Conservation (phyloP, 2,888 invertebrate genomes). For the Plagiodera versicolora region DNA sequence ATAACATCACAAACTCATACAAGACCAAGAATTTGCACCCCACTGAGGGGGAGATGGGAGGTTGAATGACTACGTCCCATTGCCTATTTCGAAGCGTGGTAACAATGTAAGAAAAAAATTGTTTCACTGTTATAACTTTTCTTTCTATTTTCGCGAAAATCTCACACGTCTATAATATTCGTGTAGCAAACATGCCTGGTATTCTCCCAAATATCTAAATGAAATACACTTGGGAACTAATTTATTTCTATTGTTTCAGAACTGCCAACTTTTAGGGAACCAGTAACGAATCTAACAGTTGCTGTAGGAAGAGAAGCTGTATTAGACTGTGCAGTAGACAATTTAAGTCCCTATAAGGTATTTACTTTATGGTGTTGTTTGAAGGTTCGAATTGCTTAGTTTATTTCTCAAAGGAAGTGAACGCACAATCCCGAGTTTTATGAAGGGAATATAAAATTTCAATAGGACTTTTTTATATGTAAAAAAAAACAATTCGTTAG, state of each 20-base stretch:
- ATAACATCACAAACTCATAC: too few species aligned
- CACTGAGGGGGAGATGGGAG: too few species aligned
- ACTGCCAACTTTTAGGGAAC: conserved; percentile 80
- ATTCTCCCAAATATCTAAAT: too few species aligned
- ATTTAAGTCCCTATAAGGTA: conserved; percentile 82
- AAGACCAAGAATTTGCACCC: too few species aligned
- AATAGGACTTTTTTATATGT: not conserved
- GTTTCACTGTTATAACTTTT: too few species aligned
- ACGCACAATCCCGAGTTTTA: not conserved
- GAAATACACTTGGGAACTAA: not conserved
- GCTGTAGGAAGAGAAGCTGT: conserved; percentile 84
- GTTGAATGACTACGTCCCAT: too few species aligned
- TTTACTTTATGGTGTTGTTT: conserved; percentile 10
- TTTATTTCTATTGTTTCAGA: conserved; percentile 57
- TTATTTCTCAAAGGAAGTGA: conserved; percentile 3
- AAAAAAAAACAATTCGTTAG: not conserved
- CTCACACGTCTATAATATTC: too few species aligned
- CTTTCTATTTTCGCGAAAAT: too few species aligned
- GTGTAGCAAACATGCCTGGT: too few species aligned
- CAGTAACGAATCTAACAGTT: conserved; percentile 80
- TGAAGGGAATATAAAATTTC: conserved; percentile 9
- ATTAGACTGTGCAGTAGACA: conserved; percentile 79
- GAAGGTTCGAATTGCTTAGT: conserved; percentile 3
- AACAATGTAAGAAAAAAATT: too few species aligned
- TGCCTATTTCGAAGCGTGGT: too few species aligned